Evolutionary conservation across 2,113 vertebrate species (phyloP).

Genomic region (Haliaeetus leucogaster): DNA sequence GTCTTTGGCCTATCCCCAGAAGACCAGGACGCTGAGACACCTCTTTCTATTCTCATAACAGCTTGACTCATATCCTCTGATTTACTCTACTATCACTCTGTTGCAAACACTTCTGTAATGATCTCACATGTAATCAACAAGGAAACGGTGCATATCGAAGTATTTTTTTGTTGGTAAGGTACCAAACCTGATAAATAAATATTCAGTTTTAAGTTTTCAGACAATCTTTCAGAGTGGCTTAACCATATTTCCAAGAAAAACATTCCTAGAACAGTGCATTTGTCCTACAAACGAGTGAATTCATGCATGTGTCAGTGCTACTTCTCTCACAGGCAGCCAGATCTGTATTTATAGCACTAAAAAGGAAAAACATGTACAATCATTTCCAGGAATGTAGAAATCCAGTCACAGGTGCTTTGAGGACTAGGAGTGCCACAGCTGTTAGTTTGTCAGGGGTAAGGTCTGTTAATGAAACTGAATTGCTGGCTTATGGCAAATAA

Average conservation of each 20-base stretch:
- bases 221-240: neutral
- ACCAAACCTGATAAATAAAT: neutral
- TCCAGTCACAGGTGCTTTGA: constrained; percentile 5
- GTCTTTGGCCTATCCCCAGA: neutral
- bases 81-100: neutral
- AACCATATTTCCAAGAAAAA: neutral
- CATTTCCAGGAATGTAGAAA: neutral
- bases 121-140: neutral
- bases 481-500: constrained; percentile 16
- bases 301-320: neutral
- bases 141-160: neutral
- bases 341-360: neutral
- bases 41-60: neutral
- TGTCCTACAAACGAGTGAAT: neutral
- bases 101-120: neutral
- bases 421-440: neutral
- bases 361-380: neutral
- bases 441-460: neutral
- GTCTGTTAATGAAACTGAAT: constrained; percentile 23
- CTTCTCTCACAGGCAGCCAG: neutral
- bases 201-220: neutral
- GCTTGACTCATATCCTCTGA: neutral
- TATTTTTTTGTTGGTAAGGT: neutral
- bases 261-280: neutral
- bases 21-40: neutral